Conservation (phyloP, 2,113 vertebrate genomes). For the Carassius gibelio region DNA sequence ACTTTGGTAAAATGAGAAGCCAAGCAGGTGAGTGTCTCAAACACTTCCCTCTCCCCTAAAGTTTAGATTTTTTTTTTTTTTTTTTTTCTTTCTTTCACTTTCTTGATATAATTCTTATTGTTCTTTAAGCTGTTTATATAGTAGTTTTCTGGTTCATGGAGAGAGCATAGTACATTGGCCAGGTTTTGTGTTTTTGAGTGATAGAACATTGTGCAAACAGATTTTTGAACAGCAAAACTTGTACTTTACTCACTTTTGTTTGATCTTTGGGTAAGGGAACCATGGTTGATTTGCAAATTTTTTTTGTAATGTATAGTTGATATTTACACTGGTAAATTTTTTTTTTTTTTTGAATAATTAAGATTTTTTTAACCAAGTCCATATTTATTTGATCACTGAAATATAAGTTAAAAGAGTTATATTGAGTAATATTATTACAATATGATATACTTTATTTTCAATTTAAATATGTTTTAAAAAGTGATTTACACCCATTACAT, state of each 20-base stretch:
- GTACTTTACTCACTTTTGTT: constrained; percentile 29
- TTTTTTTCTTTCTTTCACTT: not conserved
- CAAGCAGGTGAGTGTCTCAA: constrained; percentile 65
- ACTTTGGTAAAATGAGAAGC: constrained; percentile 66
- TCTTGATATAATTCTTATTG: constrained; percentile 52
- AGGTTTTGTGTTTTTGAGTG: constrained; percentile 62
- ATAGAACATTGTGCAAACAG: constrained; percentile 73
- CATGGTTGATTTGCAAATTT: constrained; percentile 33
- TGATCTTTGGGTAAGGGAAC: constrained; percentile 35
- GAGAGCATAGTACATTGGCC: constrained; percentile 61
- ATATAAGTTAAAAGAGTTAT: too few relatives aligned
- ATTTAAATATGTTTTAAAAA: too few relatives aligned
- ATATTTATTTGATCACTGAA: too few relatives aligned
- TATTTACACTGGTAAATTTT: not conserved
- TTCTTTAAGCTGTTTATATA: constrained; percentile 52
- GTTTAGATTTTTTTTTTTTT: not conserved
- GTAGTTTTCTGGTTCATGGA: constrained; percentile 70
- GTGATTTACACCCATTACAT: not conserved
- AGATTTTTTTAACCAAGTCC: too few relatives aligned
- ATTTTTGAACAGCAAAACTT: constrained; percentile 52
- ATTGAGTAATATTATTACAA: too few relatives aligned
- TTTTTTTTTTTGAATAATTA: too few relatives aligned
- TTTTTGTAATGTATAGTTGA: not conserved
- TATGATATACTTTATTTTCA: too few relatives aligned
- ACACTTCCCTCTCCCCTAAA: constrained; percentile 27